Percentiles rank a stretch among this genome's conserved stretches.
phyloP scores from a whole-genome alignment of 1,140 invertebrate genomes.

The Nebria ingens region DNA sequence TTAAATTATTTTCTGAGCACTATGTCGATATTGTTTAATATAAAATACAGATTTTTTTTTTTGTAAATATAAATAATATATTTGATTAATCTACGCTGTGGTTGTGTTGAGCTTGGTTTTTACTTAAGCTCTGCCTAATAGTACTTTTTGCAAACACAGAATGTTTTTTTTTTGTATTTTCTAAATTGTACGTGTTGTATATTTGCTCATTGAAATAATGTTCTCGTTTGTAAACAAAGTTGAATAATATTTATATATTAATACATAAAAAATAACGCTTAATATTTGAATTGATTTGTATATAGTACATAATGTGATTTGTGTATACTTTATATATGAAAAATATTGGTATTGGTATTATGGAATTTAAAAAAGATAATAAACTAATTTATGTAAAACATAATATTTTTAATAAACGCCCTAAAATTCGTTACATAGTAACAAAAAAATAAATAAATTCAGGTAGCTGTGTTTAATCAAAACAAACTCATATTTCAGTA shows the following conservation, averaged over 20 bases:
- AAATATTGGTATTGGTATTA: conserved; percentile 4
- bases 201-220: not conserved
- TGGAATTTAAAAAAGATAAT: conserved; percentile 10
- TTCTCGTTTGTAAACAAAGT: conserved; percentile 8
- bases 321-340: not conserved
- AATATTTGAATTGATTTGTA: conserved; percentile 4
- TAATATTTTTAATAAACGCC: no score
- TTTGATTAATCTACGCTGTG: not conserved
- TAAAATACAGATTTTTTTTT: not conserved
- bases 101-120: not conserved
- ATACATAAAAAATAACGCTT: conserved; percentile 1
- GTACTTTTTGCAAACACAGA: not conserved
- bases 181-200: not conserved
- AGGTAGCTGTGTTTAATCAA: no score
- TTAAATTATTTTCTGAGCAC: not conserved
- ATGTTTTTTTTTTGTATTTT: not conserved
- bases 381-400: conserved; percentile 5
- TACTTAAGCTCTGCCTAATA: not conserved
- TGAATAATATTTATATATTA: not conserved
- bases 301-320: not conserved
- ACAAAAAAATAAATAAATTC: no score
- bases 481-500: no score
- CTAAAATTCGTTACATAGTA: no score
- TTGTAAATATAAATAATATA: not conserved
- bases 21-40: conserved; percentile 7